These are phyloP conservation scores for Syngnathus rostellatus DNA, from an alignment of 2,797 vertebrate genomes.

Conservation along the genomic window DNA sequence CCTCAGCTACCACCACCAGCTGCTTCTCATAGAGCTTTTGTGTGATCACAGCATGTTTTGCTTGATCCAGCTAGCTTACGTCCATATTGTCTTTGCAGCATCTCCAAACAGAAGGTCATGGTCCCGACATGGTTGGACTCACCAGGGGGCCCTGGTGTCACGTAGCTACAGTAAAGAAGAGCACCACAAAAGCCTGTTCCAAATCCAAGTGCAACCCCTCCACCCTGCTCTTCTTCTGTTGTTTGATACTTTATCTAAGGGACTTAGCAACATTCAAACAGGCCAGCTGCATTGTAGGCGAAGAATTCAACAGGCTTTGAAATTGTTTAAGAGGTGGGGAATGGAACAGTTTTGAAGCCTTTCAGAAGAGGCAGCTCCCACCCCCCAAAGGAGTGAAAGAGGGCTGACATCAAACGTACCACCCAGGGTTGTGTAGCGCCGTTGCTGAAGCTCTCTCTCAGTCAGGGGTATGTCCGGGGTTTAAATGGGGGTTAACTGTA, in stretches of 20 bases:
- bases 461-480: constrained; percentile 56
- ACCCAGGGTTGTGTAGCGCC: constrained; percentile 53
- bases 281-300: constrained; percentile 48
- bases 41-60: constrained; percentile 54
- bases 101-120: constrained; percentile 33
- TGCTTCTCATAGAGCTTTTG: constrained; percentile 55
- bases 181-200: constrained; percentile 46
- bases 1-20: constrained; percentile 26
- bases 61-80: constrained; percentile 34
- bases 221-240: constrained; percentile 17
- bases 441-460: constrained; percentile 53
- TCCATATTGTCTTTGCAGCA: constrained; percentile 13
- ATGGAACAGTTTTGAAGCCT: constrained; percentile 54
- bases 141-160: constrained; percentile 51
- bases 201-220: constrained; percentile 40
- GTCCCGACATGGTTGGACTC: constrained; percentile 49
- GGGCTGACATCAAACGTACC: constrained; percentile 60
- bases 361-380: constrained; percentile 42
- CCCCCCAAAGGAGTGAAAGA: constrained; percentile 46
- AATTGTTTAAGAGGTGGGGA: constrained; percentile 55
- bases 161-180: constrained; percentile 30
- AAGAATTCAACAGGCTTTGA: constrained; percentile 61
- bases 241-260: constrained; percentile 67
- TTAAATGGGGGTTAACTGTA: constrained; percentile 64
- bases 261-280: constrained; percentile 62